Evolutionary conservation across 2,888 invertebrate species (phyloP).

Genomic region (Stictocephala bisonia): DNA sequence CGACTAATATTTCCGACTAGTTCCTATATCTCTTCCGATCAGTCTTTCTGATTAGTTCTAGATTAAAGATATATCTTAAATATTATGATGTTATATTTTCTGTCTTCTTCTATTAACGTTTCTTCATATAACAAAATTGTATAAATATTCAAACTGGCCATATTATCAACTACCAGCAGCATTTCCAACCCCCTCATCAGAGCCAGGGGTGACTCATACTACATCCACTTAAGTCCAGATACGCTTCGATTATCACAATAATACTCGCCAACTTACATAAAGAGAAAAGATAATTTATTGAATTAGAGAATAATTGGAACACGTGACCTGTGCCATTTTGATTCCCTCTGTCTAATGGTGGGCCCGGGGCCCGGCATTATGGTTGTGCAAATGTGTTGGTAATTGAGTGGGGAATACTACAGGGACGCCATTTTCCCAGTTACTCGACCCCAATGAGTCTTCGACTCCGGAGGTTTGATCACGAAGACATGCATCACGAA

Average conservation of each 20-base stretch:
- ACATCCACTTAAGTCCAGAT: not conserved
- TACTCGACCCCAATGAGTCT: conserved; percentile 11
- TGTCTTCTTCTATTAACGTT: too few relatives aligned
- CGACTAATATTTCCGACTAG: too few relatives aligned
- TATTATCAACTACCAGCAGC: too few relatives aligned
- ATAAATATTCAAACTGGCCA: too few relatives aligned
- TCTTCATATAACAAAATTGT: too few relatives aligned
- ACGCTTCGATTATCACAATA: conserved; percentile 11
- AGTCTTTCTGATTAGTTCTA: too few relatives aligned
- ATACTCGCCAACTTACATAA: conserved; percentile 4
- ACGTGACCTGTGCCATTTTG: conserved; percentile 34
- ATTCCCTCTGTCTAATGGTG: conserved; percentile 9
- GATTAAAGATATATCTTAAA: too few relatives aligned
- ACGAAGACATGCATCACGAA: conserved; percentile 23
- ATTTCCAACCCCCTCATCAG: too few relatives aligned
- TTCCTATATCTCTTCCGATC: too few relatives aligned
- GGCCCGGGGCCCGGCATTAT: conserved; percentile 16
- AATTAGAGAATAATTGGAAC: not conserved
- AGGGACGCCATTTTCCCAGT: conserved; percentile 29
- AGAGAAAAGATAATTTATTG: conserved; percentile 27
- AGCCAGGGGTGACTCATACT: conserved; percentile 6
- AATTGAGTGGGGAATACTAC: conserved; percentile 31
- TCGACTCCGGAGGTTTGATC: conserved; percentile 32
- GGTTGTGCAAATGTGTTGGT: conserved; percentile 33
- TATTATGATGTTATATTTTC: too few relatives aligned